Conservation (phyloP, 2,113 vertebrate species). For the Amphiprion ocellaris region DNA sequence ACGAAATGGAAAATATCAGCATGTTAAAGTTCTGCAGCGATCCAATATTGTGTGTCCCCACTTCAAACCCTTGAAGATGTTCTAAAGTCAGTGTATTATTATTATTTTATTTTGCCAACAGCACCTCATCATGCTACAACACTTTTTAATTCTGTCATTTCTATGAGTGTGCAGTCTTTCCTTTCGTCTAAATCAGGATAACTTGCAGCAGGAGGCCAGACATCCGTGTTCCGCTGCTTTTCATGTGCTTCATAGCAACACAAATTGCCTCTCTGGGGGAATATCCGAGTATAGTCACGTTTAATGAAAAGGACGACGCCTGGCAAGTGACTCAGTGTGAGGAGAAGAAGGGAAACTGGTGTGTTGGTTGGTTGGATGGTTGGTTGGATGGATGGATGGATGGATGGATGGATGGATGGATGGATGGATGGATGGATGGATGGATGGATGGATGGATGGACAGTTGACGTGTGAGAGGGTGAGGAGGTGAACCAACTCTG, state of each 20-base stretch:
- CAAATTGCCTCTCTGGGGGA: slow-evolving; percentile 17
- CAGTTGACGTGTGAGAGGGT: slow-evolving; percentile 28
- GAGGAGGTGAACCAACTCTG: slow-evolving; percentile 29
- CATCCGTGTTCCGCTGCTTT: background rate
- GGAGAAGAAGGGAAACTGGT: background rate
- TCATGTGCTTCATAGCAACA: slow-evolving; percentile 34
- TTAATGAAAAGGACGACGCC: background rate
- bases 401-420: background rate
- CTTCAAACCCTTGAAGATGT: too few species aligned
- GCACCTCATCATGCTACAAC: background rate
- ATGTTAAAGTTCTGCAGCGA: too few species aligned
- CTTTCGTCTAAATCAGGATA: background rate
- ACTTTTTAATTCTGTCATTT: background rate
- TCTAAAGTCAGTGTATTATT: background rate
- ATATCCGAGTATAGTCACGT: background rate
- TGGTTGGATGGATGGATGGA: background rate
- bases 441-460: slow-evolving; percentile 2
- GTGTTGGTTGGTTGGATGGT: background rate
- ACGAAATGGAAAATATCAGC: too few species aligned
- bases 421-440: background rate
- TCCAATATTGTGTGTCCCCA: too few species aligned
- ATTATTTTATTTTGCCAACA: background rate
- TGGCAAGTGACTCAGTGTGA: background rate
- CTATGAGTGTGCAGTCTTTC: background rate
- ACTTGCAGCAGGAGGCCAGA: slow-evolving; percentile 8